Base-by-base conservation (phyloP, 1,140 invertebrate genomes). In the Caenorhabditis tropicalis region DNA sequence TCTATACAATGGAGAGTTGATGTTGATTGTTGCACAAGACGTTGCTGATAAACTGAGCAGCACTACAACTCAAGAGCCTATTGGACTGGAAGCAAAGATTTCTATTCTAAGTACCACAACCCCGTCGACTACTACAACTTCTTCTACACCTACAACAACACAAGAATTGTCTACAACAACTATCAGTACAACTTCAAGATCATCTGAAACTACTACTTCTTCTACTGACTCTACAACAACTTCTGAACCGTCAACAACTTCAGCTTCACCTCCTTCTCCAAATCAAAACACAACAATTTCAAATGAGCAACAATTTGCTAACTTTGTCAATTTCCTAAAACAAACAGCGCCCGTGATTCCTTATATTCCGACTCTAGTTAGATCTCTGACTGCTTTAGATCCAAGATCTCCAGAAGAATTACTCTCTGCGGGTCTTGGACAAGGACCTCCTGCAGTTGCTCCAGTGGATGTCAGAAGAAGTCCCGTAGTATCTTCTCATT, bases 301-400 rank as follows among this genome's bases (percentile, higher is more conserved):
- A 36, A 60, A 83, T n/a, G 85, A 86, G 36, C 85, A 83, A 21
- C 46, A 80, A 24, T 56, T 85, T 31, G 81, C 46, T 10, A 87
- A 87, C 27, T 65, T 86, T 31, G 84, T 87, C 33, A 87, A 81
- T 21, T 85, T 87, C 29, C 33, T 87, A 2, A 87, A 81, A 36
- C 79, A 87, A 51, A 82, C 84, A 10, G 84, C 84, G 2, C 86
- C 86, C 0, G 48, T 87, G 9, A 74, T 87, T n/a, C 86, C 86
- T 0, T 82, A 82, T n/a, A 86, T 87, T 31, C 86, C 86, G 0
- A 60, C 81, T 16, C 82, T 87, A 7, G 83, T 87, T 0, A 31
- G 83, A 24, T 85, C 83, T 16, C 27, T 87, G 4, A 82, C 81
- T 16, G 43, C 81, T 16, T 31, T 81, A 7, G 84, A 85, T 43